phyloP scores from a whole-genome alignment of 2,797 vertebrate species.

The Falco biarmicus region DNA sequence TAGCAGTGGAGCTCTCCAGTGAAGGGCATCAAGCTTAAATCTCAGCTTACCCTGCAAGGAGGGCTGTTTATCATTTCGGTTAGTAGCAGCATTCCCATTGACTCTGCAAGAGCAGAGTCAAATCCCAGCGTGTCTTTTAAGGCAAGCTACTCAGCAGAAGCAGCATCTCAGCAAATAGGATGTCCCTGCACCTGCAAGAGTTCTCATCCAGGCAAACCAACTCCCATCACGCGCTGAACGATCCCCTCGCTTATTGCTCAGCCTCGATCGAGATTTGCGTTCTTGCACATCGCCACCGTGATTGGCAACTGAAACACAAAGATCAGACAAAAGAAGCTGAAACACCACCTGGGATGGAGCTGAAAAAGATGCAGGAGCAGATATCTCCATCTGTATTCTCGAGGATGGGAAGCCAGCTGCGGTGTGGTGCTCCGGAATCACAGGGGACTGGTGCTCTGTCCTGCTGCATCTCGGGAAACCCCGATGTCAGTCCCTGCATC shows the following conservation, averaged over 20 bases:
- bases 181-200: neutral
- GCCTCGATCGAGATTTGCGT: neutral
- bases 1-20: neutral
- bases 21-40: constrained; percentile 39
- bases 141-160: constrained; percentile 11
- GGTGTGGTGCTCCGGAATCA: neutral
- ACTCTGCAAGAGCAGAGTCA: neutral
- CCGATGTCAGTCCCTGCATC: neutral
- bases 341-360: constrained; percentile 53
- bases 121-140: neutral
- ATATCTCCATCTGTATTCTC: constrained; percentile 36
- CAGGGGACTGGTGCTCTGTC: neutral
- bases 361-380: constrained; percentile 33
- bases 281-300: neutral
- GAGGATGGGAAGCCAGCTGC: neutral
- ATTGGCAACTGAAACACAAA: constrained; percentile 29
- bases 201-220: neutral
- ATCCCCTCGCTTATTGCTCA: neutral
- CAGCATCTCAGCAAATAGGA: neutral
- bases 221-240: fast-evolving
- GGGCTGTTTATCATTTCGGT: neutral
- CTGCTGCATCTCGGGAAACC: constrained; percentile 27
- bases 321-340: constrained; percentile 51
- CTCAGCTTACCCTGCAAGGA: neutral
- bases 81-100: constrained; percentile 10